A percentile compares a stretch with the other conserved stretches of the same genome.
Conservation (phyloP, 2,888 invertebrate genomes). For the Leptopilina syphax region DNA sequence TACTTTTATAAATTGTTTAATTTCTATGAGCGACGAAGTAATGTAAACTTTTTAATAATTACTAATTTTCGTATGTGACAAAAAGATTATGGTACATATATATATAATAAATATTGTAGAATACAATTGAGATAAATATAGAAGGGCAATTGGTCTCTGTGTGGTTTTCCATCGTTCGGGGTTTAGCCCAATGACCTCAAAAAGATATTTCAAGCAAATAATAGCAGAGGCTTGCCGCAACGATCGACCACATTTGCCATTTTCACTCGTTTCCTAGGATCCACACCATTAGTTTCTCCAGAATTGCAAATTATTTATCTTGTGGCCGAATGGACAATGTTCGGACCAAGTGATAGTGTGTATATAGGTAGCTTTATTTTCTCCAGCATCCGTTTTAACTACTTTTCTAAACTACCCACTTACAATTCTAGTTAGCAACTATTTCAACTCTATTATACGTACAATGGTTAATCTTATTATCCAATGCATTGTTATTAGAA, state of each 20-base stretch:
- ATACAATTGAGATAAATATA: conserved; percentile 12
- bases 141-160: conserved; percentile 7
- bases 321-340: conserved; percentile 12
- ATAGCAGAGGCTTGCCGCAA: conserved; percentile 27
- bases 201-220: conserved; percentile 23
- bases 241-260: conserved; percentile 31
- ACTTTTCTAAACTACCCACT: conserved; percentile 10
- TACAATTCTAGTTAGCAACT: neutral
- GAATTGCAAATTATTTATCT: conserved; percentile 26
- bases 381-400: conserved; percentile 17
- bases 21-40: too few species aligned
- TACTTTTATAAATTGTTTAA: too few species aligned
- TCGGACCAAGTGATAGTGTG: conserved; percentile 8
- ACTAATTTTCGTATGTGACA: too few species aligned
- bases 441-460: neutral
- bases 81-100: too few species aligned
- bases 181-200: neutral
- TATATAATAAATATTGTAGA: conserved; percentile 1
- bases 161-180: conserved; percentile 1
- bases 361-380: neutral
- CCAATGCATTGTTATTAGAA: neutral
- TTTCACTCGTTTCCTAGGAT: conserved; percentile 33
- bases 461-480: neutral
- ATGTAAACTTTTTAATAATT: too few species aligned
- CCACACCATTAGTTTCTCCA: conserved; percentile 8